Conservation (phyloP, 2,113 vertebrate genomes). For the Panurus biarmicus region DNA sequence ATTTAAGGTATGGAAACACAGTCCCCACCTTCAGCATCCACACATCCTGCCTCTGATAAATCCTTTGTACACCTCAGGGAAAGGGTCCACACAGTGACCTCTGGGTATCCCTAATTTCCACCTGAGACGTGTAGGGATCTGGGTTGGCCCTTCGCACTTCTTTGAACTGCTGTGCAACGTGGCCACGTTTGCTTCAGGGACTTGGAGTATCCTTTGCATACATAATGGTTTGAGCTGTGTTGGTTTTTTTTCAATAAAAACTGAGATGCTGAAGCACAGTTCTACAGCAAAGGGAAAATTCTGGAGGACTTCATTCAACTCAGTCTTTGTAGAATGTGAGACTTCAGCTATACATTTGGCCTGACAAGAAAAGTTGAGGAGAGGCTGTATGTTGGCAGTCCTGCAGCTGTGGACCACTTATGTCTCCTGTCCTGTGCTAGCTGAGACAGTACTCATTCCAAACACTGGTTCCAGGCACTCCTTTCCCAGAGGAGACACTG, state of each 20-base stretch:
- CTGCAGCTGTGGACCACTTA: background rate
- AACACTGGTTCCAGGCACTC: background rate
- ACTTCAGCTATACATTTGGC: background rate
- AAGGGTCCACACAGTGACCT: background rate
- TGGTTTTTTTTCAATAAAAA: background rate
- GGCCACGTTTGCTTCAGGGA: background rate
- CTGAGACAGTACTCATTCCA: background rate
- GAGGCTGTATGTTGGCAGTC: background rate
- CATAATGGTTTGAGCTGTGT: background rate
- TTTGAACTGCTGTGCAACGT: background rate
- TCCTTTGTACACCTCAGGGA: background rate
- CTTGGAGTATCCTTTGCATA: background rate
- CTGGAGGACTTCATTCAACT: background rate
- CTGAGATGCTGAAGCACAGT: background rate
- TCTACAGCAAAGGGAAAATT: background rate
- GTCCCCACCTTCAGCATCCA: background rate
- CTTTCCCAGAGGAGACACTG: background rate
- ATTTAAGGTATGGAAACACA: constrained; percentile 82
- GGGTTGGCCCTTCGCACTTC: background rate
- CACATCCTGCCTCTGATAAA: background rate
- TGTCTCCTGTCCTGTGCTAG: background rate
- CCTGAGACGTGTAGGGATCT: background rate
- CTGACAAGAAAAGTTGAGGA: background rate
- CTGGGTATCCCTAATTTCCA: background rate
- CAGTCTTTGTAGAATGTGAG: background rate